Evolutionary conservation across 1,140 invertebrate genomes (phyloP).

Genomic region (Semibalanus balanoides): DNA sequence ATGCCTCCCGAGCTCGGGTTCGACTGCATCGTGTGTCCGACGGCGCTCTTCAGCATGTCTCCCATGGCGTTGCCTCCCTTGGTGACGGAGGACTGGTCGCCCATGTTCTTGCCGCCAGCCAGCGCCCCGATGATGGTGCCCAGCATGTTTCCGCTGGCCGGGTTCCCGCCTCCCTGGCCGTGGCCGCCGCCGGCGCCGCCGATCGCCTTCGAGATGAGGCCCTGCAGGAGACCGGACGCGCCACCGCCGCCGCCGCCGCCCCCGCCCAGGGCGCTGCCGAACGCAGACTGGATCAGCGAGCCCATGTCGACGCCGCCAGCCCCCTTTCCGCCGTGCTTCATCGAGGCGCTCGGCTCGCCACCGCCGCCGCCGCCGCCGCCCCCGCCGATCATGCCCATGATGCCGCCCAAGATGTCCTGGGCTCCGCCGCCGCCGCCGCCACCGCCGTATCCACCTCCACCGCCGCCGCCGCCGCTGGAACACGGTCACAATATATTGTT

Average conservation of each 20-base stretch:
- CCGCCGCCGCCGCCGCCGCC: too few relatives aligned
- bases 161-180: not conserved
- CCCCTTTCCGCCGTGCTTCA: constrained; percentile 3
- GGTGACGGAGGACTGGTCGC: not conserved
- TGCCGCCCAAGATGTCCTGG: not conserved
- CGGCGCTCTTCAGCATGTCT: not conserved
- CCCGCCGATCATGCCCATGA: not conserved
- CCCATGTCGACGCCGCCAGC: not conserved
- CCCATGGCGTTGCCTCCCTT: not conserved
- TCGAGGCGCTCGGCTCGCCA: not conserved
- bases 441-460: not conserved
- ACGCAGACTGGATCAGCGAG: not conserved
- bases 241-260: constrained; percentile 1
- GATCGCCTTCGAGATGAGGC: not conserved
- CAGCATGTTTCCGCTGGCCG: not conserved
- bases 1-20: not conserved
- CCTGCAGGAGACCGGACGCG: not conserved
- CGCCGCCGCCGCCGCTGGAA: not conserved
- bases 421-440: too few relatives aligned
- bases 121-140: not conserved
- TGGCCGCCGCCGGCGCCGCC: not conserved
- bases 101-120: not conserved
- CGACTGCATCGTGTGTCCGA: not conserved
- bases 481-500: not conserved
- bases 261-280: constrained; percentile 1